Evolutionary conservation across 1,140 invertebrate species (phyloP), one percentile per base, ranked within the genome.

Genomic region (Drosophila erecta): DNA sequence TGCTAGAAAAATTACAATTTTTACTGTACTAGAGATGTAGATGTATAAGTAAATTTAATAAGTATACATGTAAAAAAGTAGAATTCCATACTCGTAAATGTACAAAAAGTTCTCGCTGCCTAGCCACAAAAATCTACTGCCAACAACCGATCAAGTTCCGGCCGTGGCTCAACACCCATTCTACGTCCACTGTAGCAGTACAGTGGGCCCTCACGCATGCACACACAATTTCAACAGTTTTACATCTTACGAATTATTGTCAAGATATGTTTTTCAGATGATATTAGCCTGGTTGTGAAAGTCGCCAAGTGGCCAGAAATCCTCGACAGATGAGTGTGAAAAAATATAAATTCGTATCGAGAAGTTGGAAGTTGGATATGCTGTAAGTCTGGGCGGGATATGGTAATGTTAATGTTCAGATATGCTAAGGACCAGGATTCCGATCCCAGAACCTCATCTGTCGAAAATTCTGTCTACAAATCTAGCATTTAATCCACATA

Each of bases 241-340:
- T 70, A 73, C 84, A 76, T 61, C 83, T 86, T 87, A 90, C 58
- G 81, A 90, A 91, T 90, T 87, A 91, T 84, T 77, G 79, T 91
- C 79, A 87, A 90, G 90, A 91, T 91, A 91, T 90, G 90, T 91
- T 78, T 86, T 77, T 86, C 71, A 90, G 76, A 79, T 90, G 84
- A 90, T 91, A 90, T 90, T 91, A 86, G 90, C 89, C 90, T 91
- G 90, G 84, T 91, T 91, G 74, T 77, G 40, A 74, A 71, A 51
- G 37, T 56, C 37, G 51, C 35, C 41, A 17, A 44, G n/a, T 67
- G 56, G 49, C 46, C 44, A 61, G 15, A 37, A 62, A 57, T 53
- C 10, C 44, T 12, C 44, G 60, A 41, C 78, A 72, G 33, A 22
- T 56, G 35, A 37, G 4, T 30, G 15, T 43, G 57, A 54, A 51